Percentiles rank a stretch among this genome's conserved stretches.
Evolutionary conservation across 2,888 invertebrate species (phyloP).

Genomic region (Erebia epiphron): DNA sequence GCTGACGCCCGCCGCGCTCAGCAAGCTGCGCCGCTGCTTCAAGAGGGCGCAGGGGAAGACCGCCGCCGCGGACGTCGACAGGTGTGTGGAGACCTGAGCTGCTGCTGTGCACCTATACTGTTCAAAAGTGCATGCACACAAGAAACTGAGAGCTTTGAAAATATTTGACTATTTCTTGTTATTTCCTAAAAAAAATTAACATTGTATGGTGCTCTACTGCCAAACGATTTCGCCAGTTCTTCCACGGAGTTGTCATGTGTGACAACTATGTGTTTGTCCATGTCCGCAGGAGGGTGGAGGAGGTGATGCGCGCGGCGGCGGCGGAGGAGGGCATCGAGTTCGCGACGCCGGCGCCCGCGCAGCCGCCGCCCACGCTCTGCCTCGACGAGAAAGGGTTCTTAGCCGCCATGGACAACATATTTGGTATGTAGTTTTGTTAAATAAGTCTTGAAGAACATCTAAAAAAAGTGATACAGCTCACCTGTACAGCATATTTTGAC

Average conservation of each 20-base stretch:
- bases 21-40: conserved; percentile 64
- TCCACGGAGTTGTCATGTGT: neutral
- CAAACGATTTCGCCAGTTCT: no score
- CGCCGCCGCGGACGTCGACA: conserved; percentile 55
- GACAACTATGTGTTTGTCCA: neutral
- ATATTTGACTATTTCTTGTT: no score
- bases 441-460: no score
- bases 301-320: conserved; percentile 68
- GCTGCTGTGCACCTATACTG: no score
- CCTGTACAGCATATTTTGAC: no score
- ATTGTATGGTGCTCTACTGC: no score
- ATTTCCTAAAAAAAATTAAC: no score
- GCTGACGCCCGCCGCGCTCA: conserved; percentile 66
- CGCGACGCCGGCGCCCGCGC: conserved; percentile 34
- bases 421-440: conserved; percentile 52
- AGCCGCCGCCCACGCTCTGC: conserved; percentile 53
- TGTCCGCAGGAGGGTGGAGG: conserved; percentile 60
- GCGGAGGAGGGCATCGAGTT: conserved; percentile 74
- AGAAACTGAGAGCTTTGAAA: no score
- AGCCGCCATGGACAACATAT: conserved; percentile 59
- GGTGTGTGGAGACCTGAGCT: conserved; percentile 44
- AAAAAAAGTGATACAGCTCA: no score
- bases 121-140: no score
- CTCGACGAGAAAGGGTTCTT: conserved; percentile 64
- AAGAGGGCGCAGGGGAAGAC: conserved; percentile 56